Evolutionary conservation across 1,140 invertebrate genomes (phyloP).

Genomic region (Druon quercuslanigerum): DNA sequence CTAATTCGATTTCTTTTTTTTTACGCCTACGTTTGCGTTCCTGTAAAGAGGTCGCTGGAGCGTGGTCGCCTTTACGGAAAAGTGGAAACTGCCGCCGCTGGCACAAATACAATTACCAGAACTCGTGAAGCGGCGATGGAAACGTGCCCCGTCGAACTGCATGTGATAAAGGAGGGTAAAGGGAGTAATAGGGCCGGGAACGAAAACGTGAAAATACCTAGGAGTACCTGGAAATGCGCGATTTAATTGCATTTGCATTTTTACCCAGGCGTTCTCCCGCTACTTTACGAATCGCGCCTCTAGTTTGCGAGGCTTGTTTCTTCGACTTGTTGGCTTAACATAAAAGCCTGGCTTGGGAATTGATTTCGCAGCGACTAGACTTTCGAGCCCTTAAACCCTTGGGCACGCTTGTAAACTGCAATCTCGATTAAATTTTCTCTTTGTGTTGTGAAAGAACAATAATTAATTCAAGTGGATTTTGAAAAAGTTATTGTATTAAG

Average conservation of each 20-base stretch:
- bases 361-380: not conserved
- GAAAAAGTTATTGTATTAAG: not conserved
- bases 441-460: not conserved
- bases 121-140: constrained; percentile 22
- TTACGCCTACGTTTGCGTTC: constrained; percentile 21
- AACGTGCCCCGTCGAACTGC: constrained; percentile 30
- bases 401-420: not conserved
- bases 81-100: constrained; percentile 30
- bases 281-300: constrained; percentile 37
- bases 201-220: constrained; percentile 31
- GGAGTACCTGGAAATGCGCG: constrained; percentile 23
- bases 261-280: constrained; percentile 18
- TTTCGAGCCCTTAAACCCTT: not conserved
- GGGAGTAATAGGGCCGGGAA: constrained; percentile 33
- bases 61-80: constrained; percentile 24
- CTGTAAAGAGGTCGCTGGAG: constrained; percentile 19
- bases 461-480: constrained; percentile 11
- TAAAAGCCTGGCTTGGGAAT: constrained; percentile 7
- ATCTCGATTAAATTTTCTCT: not conserved
- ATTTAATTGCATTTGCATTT: constrained; percentile 57
- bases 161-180: not conserved
- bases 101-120: constrained; percentile 34
- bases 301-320: constrained; percentile 28
- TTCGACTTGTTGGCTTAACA: constrained; percentile 5
- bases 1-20: constrained; percentile 16